Percentiles rank a stretch among this genome's conserved stretches.
These are phyloP conservation scores for Ditylenchus weischeri DNA, from an alignment of 2,888 invertebrate species.

Conservation along the genomic window DNA sequence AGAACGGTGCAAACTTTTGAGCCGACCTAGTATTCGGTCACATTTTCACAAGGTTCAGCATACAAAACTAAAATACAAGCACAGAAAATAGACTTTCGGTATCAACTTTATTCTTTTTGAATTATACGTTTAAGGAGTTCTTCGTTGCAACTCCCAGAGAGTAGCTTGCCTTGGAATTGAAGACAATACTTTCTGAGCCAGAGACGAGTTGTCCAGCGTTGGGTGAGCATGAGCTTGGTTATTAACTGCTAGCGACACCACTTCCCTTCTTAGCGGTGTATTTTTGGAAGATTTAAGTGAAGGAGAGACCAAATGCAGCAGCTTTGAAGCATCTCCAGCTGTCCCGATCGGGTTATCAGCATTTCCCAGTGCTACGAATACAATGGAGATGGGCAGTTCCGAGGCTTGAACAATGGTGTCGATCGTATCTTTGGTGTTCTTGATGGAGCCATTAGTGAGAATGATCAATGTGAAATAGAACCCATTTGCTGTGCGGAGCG, in stretches of 20 bases:
- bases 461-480: slow-evolving; percentile 49
- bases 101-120: no score
- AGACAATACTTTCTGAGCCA: slow-evolving; percentile 2
- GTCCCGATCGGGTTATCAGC: slow-evolving; percentile 23
- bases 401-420: slow-evolving; percentile 49
- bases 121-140: neutral
- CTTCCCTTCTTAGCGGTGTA: slow-evolving; percentile 23
- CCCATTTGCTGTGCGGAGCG: slow-evolving; percentile 33
- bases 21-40: no score
- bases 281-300: slow-evolving; percentile 29
- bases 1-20: no score
- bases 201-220: neutral
- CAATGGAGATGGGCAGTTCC: slow-evolving; percentile 44
- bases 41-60: no score
- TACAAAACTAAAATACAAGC: no score
- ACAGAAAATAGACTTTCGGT: no score
- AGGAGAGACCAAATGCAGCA: slow-evolving; percentile 23
- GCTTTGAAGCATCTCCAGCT: neutral
- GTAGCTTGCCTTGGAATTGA: slow-evolving; percentile 3
- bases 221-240: slow-evolving; percentile 5
- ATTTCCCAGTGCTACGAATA: slow-evolving; percentile 46
- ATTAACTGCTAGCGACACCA: slow-evolving; percentile 7
- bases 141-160: neutral
- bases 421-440: slow-evolving; percentile 34
- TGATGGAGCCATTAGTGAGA: slow-evolving; percentile 49